Percentiles rank a stretch among this genome's conserved stretches.
These are phyloP conservation scores for Oncorhynchus keta DNA, from an alignment of 2,113 vertebrate species.

Conservation along the genomic window DNA sequence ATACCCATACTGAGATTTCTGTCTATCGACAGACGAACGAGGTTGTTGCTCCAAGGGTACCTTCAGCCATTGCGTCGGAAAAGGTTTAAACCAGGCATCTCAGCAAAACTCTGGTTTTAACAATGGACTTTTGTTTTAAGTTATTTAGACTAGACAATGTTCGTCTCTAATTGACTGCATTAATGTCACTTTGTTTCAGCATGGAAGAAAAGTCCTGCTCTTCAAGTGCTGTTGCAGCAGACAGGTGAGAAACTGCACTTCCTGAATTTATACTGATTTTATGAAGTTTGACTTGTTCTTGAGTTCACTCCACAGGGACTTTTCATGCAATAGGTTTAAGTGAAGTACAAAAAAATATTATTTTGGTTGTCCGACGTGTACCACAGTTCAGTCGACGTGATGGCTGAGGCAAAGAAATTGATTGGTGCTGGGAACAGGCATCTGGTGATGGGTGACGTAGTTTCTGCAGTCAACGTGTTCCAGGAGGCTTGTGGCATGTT, in stretches of 20 bases:
- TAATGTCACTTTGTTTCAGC: slow-evolving; percentile 32
- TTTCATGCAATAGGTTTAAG: neutral
- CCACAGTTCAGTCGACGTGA: slow-evolving; percentile 77
- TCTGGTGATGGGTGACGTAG: slow-evolving; percentile 93
- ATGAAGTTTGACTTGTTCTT: neutral
- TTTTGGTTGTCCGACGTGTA: neutral
- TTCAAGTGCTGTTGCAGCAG: slow-evolving; percentile 56
- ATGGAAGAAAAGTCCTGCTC: slow-evolving; percentile 75
- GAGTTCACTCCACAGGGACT: neutral
- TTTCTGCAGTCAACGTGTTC: slow-evolving; percentile 89
- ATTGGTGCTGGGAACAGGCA: slow-evolving; percentile 92
- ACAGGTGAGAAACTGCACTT: slow-evolving; percentile 52
- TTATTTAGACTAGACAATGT: neutral
- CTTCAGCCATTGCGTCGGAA: neutral
- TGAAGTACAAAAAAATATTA: neutral
- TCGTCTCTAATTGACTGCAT: neutral
- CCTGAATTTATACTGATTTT: neutral
- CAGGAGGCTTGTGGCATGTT: slow-evolving; percentile 93
- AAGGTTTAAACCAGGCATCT: neutral
- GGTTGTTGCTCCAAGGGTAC: neutral
- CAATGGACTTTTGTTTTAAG: too few relatives aligned
- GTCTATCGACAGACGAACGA: neutral
- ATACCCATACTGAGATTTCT: too few relatives aligned
- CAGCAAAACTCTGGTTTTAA: too few relatives aligned
- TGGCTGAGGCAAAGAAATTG: slow-evolving; percentile 91